phyloP scores from a whole-genome alignment of 2,797 vertebrate species.

The Pelochelys cantorii region DNA sequence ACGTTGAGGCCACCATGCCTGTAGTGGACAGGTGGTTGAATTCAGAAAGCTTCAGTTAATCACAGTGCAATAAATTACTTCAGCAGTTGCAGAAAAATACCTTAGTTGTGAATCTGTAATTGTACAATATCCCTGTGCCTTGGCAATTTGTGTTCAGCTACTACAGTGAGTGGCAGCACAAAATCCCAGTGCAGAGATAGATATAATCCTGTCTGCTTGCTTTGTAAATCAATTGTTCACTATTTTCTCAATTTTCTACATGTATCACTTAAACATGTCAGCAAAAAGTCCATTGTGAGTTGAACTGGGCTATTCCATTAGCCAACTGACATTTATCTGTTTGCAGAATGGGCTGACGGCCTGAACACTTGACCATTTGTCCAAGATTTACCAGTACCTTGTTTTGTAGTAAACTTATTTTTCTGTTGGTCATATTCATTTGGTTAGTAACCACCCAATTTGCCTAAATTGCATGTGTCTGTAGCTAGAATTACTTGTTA shows the following conservation, averaged over 20 bases:
- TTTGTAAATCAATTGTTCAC: not conserved
- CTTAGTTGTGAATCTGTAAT: not conserved
- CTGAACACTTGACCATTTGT: not conserved
- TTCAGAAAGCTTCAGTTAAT: too few species aligned
- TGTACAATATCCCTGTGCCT: not conserved
- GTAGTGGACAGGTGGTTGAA: too few species aligned
- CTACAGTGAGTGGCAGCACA: not conserved
- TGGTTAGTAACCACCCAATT: not conserved
- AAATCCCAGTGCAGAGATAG: not conserved
- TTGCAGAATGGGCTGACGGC: not conserved
- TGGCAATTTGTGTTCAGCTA: not conserved
- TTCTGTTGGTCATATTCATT: not conserved
- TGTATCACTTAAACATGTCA: rapidly evolving
- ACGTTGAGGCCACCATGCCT: not conserved
- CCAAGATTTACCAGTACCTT: not conserved
- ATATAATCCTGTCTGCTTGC: rapidly evolving
- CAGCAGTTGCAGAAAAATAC: not conserved
- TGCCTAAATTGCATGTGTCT: not conserved
- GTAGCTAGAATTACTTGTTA: not conserved
- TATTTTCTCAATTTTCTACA: not conserved
- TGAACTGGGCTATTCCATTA: not conserved
- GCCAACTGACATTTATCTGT: not conserved
- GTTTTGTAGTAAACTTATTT: not conserved
- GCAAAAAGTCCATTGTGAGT: not conserved
- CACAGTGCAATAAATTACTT: not conserved